Conservation (phyloP, 2,797 vertebrate species). For the Pitangus sulphuratus region DNA sequence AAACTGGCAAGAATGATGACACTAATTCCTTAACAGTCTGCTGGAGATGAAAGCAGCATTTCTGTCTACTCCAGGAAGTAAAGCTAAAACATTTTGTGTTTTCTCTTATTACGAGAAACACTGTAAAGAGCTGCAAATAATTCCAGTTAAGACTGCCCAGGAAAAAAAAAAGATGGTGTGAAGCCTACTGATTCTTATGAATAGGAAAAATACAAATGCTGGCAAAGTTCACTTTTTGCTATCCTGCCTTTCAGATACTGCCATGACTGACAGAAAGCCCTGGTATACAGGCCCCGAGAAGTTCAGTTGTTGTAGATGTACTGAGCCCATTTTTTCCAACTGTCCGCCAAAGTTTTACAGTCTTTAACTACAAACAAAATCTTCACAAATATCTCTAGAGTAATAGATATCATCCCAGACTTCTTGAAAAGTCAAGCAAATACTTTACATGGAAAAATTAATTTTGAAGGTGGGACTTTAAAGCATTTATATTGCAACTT, state of each 20-base stretch:
- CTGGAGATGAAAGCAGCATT: not conserved
- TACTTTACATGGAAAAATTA: not conserved
- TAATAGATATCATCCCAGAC: not conserved
- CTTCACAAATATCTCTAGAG: not conserved
- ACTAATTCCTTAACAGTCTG: not conserved
- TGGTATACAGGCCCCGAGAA: not conserved
- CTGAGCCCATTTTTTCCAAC: not conserved
- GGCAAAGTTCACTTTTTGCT: not conserved
- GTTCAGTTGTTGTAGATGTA: not conserved
- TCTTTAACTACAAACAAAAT: not conserved
- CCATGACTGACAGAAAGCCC: not conserved
- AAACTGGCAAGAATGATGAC: not conserved
- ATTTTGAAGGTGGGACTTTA: not conserved
- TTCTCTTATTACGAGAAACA: not conserved
- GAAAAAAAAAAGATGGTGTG: not conserved
- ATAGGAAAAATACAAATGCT: not conserved
- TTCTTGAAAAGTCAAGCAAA: not conserved
- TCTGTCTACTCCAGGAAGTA: not conserved
- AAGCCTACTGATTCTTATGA: not conserved
- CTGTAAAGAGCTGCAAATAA: not conserved
- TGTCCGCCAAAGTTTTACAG: not conserved
- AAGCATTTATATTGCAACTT: not conserved
- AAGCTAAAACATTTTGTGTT: not conserved
- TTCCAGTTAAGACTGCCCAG: not conserved
- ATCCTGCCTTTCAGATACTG: not conserved